Percentiles rank a stretch among this genome's conserved stretches.
Conservation (phyloP, 2,888 invertebrate genomes). For the Ectropis crepuscularia region DNA sequence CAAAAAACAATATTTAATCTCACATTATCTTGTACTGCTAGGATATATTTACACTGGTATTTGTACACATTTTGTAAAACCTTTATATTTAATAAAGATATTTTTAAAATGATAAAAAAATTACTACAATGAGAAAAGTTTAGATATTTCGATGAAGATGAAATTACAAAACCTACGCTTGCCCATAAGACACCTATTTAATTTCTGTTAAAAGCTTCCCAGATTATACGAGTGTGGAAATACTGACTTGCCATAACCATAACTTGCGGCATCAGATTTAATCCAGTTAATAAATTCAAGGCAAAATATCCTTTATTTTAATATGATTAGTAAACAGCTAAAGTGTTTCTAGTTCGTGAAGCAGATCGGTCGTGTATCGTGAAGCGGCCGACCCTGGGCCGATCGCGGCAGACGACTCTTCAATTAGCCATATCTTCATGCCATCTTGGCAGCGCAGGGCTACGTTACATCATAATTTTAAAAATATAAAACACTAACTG, state of each 20-base stretch:
- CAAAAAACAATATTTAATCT: no score
- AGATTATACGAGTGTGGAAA: no score
- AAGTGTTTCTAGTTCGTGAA: constrained; percentile 52
- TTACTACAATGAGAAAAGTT: no score
- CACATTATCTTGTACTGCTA: no score
- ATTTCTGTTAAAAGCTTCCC: no score
- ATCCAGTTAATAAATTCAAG: constrained; percentile 6
- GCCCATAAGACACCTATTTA: no score
- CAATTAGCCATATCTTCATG: constrained; percentile 52
- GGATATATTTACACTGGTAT: no score
- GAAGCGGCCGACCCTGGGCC: constrained; percentile 62
- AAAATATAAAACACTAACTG: background rate
- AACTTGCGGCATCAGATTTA: background rate
- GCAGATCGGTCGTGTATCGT: constrained; percentile 60
- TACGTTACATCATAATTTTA: constrained; percentile 24
- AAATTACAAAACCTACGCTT: no score
- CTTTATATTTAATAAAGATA: no score
- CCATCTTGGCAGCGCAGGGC: constrained; percentile 42
- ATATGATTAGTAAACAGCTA: constrained; percentile 23
- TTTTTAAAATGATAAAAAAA: no score
- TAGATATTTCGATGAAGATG: no score
- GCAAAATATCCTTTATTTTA: constrained; percentile 18
- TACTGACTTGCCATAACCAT: background rate
- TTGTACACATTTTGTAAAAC: no score
- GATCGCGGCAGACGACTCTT: constrained; percentile 62